Evolutionary conservation across 2,888 invertebrate species (phyloP).

Genomic region (Coremacera marginata): DNA sequence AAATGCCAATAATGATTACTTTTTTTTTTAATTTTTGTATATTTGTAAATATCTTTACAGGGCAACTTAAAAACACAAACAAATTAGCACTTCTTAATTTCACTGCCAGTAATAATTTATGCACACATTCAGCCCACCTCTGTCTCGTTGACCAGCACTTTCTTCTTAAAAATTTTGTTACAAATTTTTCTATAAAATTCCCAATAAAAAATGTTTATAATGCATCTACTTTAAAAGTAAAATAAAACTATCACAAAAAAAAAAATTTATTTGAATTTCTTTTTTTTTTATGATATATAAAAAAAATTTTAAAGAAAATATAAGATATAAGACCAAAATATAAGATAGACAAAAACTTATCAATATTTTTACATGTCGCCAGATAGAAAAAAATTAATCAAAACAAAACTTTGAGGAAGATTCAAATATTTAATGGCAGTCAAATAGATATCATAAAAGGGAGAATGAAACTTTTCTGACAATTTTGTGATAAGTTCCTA

Average conservation of each 20-base stretch:
- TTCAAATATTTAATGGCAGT: no score
- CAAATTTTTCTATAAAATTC: background rate
- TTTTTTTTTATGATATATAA: no score
- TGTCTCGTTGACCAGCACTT: background rate
- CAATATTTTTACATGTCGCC: no score
- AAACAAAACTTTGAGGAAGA: no score
- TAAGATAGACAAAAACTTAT: no score
- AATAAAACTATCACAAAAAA: conserved; percentile 52
- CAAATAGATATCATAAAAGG: no score
- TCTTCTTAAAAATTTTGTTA: background rate
- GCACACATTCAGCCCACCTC: background rate
- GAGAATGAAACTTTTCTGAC: no score
- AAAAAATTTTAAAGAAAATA: no score
- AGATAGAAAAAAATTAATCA: no score
- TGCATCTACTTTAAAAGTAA: conserved; percentile 45
- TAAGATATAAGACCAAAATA: no score
- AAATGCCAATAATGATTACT: background rate
- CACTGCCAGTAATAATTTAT: background rate
- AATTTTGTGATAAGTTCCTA: no score
- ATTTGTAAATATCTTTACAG: background rate
- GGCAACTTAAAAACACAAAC: background rate
- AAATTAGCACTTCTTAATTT: background rate
- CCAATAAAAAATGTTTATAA: background rate
- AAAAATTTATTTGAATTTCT: conserved; percentile 31
- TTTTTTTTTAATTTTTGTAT: background rate